phyloP scores from a whole-genome alignment of 2,113 vertebrate genomes.

The Xenopus tropicalis region UCB_Xtro_10.0 CM004448.2:56826501-56827000 shows the following conservation, averaged over 20 bases:
- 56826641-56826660: background rate
- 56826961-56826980: constrained; percentile 46
- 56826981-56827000: constrained; percentile 54
- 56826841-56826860: background rate
- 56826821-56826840: background rate
- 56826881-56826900: constrained; percentile 32
- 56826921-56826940: constrained; percentile 42
- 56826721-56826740: background rate
- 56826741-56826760: background rate
- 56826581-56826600: too few species aligned
- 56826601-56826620: too few species aligned
- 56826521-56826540: too few species aligned
- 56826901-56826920: constrained; percentile 4
- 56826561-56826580: too few species aligned
- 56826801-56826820: background rate
- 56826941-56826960: constrained; percentile 44
- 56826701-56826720: background rate
- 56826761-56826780: background rate
- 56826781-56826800: background rate
- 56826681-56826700: background rate
- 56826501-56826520: too few species aligned
- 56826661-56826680: background rate
- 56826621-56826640: too few species aligned
- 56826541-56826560: too few species aligned
- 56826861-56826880: constrained; percentile 9